Conservation (phyloP, 30 jellyfish, hydroid and myxozoan species). For the Rhopilema esculentum region DNA sequence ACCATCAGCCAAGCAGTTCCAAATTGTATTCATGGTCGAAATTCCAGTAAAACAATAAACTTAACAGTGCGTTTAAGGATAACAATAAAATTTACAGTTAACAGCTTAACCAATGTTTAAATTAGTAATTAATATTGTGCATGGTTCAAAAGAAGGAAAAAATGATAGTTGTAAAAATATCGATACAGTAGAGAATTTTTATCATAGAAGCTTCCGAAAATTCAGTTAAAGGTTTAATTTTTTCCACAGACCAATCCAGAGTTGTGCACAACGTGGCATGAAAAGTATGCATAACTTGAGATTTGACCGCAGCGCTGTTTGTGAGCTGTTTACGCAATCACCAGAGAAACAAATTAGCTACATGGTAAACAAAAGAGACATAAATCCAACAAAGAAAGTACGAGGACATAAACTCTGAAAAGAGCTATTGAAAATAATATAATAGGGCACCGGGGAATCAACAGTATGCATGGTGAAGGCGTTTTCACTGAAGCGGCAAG, state of each 20-base stretch:
- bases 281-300: background rate
- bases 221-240: no score
- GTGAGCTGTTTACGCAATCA: background rate
- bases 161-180: no score
- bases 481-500: background rate
- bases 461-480: background rate
- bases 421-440: background rate
- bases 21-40: background rate
- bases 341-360: background rate
- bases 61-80: no score
- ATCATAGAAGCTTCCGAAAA: no score
- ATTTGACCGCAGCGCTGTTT: background rate
- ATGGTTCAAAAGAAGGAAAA: no score
- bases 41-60: background rate
- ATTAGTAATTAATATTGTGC: no score
- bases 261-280: no score
- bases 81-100: no score
- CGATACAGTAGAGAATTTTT: no score
- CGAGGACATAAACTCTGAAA: background rate
- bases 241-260: no score
- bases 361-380: background rate
- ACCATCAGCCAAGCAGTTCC: no score
- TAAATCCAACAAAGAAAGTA: background rate
- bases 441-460: background rate
- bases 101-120: no score